Conservation (phyloP, 64 coral and sea anemone species). For the Porites australiensis region DNA sequence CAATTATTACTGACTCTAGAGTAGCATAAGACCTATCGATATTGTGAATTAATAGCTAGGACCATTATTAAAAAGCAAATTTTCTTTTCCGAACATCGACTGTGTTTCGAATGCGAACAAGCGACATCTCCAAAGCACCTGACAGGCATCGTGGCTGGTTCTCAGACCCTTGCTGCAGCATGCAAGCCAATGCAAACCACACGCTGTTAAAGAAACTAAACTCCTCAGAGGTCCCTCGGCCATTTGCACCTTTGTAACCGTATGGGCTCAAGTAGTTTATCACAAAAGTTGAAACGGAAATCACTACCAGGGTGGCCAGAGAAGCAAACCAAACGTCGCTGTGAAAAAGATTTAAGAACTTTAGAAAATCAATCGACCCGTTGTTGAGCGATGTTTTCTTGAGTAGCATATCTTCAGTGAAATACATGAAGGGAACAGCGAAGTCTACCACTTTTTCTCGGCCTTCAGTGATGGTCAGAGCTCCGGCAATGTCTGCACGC, state of each 20-base stretch:
- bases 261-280: constrained; percentile 86
- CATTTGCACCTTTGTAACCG: constrained; percentile 62
- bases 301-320: constrained; percentile 30
- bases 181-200: constrained; percentile 76
- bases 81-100: too few relatives aligned
- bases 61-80: too few relatives aligned
- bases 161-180: constrained; percentile 81
- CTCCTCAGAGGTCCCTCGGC: constrained; percentile 54
- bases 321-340: constrained; percentile 53
- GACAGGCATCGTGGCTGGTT: constrained; percentile 57
- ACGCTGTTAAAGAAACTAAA: constrained; percentile 73
- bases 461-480: constrained; percentile 44
- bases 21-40: too few relatives aligned
- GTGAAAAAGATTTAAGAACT: constrained; percentile 72
- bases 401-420: constrained; percentile 59
- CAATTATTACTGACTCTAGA: too few relatives aligned
- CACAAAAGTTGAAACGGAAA: constrained; percentile 48
- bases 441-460: constrained; percentile 63
- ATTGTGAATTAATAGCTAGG: too few relatives aligned
- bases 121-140: background rate
- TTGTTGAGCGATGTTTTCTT: constrained; percentile 18
- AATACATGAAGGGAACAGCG: constrained; percentile 63
- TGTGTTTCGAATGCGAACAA: too few relatives aligned
- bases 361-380: constrained; percentile 2
- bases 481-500: constrained; percentile 51